Percentiles rank a stretch among this genome's conserved stretches.
Evolutionary conservation across 2,113 vertebrate genomes (phyloP).

Genomic region (Pangasianodon gigas): DNA sequence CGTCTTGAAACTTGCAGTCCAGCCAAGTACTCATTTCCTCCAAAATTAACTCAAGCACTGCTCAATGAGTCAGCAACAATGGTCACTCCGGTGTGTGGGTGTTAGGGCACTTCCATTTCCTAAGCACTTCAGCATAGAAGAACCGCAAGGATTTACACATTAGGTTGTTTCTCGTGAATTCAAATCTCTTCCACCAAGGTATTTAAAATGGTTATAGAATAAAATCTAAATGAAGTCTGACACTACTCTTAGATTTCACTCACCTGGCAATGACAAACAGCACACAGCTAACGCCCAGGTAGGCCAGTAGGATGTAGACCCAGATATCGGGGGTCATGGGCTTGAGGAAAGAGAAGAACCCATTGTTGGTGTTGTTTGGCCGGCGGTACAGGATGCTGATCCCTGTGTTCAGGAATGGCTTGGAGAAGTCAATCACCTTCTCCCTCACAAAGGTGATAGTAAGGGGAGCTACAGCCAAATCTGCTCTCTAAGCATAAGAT

Average conservation of each 20-base stretch:
- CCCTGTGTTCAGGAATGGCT: constrained; percentile 95
- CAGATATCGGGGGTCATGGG: constrained; percentile 97
- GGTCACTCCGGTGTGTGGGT: constrained; percentile 21
- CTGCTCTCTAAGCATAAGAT: constrained; percentile 82
- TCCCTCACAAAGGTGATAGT: constrained; percentile 95
- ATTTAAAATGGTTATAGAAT: constrained; percentile 11
- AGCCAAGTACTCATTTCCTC: constrained; percentile 60
- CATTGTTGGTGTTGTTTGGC: constrained; percentile 91
- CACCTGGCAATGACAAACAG: constrained; percentile 98
- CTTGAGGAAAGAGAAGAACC: constrained; percentile 99
- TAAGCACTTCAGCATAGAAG: constrained; percentile 29
- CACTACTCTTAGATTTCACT: constrained; percentile 52
- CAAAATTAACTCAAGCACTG: constrained; percentile 69
- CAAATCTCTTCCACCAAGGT: neutral
- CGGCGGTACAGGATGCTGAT: constrained; percentile 97
- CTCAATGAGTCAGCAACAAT: constrained; percentile 69
- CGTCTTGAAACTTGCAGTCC: constrained; percentile 65
- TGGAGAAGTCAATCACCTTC: constrained; percentile 96
- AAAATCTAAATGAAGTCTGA: neutral
- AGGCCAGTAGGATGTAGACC: constrained; percentile 97
- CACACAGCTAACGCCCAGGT: constrained; percentile 97
- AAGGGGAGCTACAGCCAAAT: constrained; percentile 92
- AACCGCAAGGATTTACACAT: neutral
- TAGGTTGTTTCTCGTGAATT: neutral
- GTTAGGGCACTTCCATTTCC: constrained; percentile 32